Conservation (phyloP, 2,113 vertebrate species). For the Trinectes maculatus region DNA sequence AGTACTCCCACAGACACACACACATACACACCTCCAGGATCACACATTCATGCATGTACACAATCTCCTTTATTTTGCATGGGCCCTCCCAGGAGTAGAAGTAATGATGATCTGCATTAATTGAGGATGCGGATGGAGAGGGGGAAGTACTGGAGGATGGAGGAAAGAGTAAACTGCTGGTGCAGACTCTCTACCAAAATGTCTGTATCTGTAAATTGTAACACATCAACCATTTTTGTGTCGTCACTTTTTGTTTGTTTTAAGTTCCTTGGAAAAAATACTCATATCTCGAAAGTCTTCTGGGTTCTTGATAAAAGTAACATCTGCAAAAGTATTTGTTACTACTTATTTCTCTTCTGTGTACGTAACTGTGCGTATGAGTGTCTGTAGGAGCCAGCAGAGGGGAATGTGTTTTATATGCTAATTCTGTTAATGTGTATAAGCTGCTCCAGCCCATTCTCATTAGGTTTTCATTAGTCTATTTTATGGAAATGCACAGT, state of each 20-base stretch:
- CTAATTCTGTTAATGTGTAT: conserved; percentile 76
- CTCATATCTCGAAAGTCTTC: neutral
- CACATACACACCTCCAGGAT: neutral
- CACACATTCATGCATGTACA: conserved; percentile 1
- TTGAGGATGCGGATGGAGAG: conserved; percentile 53
- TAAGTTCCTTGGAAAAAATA: neutral
- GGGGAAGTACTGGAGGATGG: conserved; percentile 25
- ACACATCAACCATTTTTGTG: neutral
- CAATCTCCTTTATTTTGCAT: conserved; percentile 55
- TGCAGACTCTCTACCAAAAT: conserved; percentile 40
- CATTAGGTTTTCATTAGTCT: conserved; percentile 79
- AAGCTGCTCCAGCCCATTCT: conserved; percentile 72
- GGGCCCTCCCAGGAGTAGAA: conserved; percentile 49
- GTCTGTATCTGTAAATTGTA: conserved; percentile 14
- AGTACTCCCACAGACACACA: neutral
- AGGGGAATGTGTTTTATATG: conserved; percentile 77
- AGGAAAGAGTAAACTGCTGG: conserved; percentile 61
- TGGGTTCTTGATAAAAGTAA: neutral
- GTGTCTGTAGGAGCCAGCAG: conserved; percentile 29
- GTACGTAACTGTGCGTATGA: conserved; percentile 7
- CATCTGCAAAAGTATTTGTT: conserved; percentile 31
- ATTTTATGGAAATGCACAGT: conserved; percentile 70
- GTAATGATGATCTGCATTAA: conserved; percentile 71
- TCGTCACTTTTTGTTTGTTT: neutral
- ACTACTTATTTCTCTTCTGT: neutral